Evolutionary conservation across 1,140 invertebrate species (phyloP).

Genomic region (Drosophila ficusphila): DNA sequence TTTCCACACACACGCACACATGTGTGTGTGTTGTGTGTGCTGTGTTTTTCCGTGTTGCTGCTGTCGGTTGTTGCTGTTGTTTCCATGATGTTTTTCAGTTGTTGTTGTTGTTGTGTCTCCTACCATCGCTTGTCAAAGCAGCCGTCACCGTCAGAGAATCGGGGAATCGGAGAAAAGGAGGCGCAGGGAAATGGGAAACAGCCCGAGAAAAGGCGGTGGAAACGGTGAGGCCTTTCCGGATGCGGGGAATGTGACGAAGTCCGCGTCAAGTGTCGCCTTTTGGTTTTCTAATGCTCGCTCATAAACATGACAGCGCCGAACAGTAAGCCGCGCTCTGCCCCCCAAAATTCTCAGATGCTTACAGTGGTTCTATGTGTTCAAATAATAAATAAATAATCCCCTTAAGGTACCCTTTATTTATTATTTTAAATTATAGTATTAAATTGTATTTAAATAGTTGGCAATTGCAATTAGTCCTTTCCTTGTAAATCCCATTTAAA

Average conservation of each 20-base stretch:
- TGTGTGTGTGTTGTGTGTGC: conserved; percentile 27
- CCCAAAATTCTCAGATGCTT: background rate
- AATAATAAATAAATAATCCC: background rate
- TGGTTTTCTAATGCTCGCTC: conserved; percentile 21
- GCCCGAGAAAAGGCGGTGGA: background rate
- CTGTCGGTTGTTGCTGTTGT: conserved; percentile 28
- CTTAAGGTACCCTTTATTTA: too few species aligned
- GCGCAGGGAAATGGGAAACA: background rate
- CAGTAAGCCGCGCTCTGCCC: conserved; percentile 10
- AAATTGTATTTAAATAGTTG: too few species aligned
- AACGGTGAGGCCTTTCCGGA: background rate
- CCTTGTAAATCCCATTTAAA: too few species aligned
- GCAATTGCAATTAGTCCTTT: too few species aligned
- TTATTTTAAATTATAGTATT: too few species aligned
- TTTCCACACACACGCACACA: conserved; percentile 29
- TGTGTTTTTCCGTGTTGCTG: conserved; percentile 29
- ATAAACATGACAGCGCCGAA: conserved; percentile 37
- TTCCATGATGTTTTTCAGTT: conserved; percentile 37
- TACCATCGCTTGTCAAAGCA: conserved; percentile 61
- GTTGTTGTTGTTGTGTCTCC: conserved; percentile 52
- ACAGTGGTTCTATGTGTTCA: background rate
- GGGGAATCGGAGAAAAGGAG: background rate
- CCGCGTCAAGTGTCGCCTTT: conserved; percentile 13
- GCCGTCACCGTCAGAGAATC: conserved; percentile 50
- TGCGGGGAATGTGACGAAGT: background rate